A percentile compares a stretch with the other conserved stretches of the same genome.
Evolutionary conservation across 2,888 invertebrate species (phyloP).

Genomic region (Anthrax anthrax): DNA sequence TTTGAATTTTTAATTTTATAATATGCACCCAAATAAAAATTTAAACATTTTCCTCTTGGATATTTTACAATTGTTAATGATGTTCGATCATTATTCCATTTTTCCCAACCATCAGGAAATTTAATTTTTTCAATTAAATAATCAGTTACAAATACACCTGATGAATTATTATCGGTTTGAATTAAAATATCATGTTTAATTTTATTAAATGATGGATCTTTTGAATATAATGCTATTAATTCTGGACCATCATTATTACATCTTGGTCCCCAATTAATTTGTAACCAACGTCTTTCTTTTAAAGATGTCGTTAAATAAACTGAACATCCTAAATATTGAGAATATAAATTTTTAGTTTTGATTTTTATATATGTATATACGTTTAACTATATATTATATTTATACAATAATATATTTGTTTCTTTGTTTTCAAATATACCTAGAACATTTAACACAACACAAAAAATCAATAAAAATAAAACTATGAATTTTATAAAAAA

Average conservation of each 20-base stretch:
- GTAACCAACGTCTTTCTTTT: slow-evolving; percentile 22
- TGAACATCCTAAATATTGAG: slow-evolving; percentile 21
- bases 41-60: slow-evolving; percentile 45
- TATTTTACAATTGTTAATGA: slow-evolving; percentile 15
- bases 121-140: slow-evolving; percentile 38
- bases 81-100: slow-evolving; percentile 18
- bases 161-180: slow-evolving; percentile 29
- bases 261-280: slow-evolving; percentile 30
- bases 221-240: slow-evolving; percentile 29
- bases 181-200: background rate
- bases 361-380: too few relatives aligned
- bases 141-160: slow-evolving; percentile 34
- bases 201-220: slow-evolving; percentile 27
- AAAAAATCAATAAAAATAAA: too few relatives aligned
- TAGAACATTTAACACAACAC: too few relatives aligned
- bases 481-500: too few relatives aligned
- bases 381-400: too few relatives aligned
- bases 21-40: slow-evolving; percentile 57
- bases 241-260: slow-evolving; percentile 24
- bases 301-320: slow-evolving; percentile 28
- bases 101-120: slow-evolving; percentile 48
- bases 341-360: too few relatives aligned
- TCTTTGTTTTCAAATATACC: too few relatives aligned
- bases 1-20: slow-evolving; percentile 42
- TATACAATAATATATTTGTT: too few relatives aligned